Evolutionary conservation across 2,888 invertebrate genomes (phyloP).

Genomic region (Erynnis tages): DNA sequence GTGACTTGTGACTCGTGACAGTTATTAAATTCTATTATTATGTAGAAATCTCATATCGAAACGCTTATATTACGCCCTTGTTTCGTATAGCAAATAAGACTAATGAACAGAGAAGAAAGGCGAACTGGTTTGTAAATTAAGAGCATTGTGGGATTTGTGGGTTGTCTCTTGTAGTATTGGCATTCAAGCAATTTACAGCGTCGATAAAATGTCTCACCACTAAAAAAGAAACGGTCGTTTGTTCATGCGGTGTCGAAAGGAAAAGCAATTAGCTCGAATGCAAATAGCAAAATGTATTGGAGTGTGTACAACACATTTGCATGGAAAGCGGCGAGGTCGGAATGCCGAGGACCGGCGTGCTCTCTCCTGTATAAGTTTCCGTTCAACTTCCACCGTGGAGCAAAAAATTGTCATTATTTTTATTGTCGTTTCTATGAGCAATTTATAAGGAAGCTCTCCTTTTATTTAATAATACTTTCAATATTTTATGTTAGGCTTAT

Average conservation of each 20-base stretch:
- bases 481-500: no score
- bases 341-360: conserved; percentile 48
- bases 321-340: conserved; percentile 60
- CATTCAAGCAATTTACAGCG: conserved; percentile 39
- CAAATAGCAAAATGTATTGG: conserved; percentile 71
- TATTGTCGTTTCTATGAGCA: neutral
- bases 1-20: conserved; percentile 9
- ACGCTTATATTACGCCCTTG: no score
- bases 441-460: no score
- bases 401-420: conserved; percentile 39
- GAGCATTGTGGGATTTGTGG: neutral
- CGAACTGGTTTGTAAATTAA: neutral
- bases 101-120: neutral
- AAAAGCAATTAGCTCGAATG: conserved; percentile 75
- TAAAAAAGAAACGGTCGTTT: conserved; percentile 60
- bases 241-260: conserved; percentile 59
- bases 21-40: conserved; percentile 8
- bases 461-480: no score
- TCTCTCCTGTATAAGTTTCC: conserved; percentile 52
- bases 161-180: neutral
- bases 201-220: conserved; percentile 53
- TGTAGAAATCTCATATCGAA: conserved; percentile 11
- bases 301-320: conserved; percentile 67
- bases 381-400: conserved; percentile 54
- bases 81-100: neutral